Evolutionary conservation across 2,888 invertebrate genomes (phyloP), one percentile per base, ranked within the genome.

Genomic region (Andrena hattorfiana): DNA sequence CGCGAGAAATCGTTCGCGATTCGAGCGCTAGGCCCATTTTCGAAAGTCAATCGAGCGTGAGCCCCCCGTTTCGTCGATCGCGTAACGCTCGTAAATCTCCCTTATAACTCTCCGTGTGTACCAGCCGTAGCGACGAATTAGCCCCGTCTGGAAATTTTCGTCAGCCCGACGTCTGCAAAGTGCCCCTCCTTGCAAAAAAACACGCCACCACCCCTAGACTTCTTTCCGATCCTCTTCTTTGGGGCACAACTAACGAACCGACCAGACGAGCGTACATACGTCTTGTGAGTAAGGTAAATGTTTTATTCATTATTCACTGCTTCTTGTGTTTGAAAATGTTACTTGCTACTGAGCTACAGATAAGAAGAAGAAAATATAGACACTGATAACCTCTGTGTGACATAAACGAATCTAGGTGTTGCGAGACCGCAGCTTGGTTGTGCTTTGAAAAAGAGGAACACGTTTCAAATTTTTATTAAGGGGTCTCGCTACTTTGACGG

Each of bases 11-110:
- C 70, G 81, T 51, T 60, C 66, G 79, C 77, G 83, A 84, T 76
- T 80, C 77, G 77, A 70, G 79, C 81, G 84, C 78, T 80, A 81
- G 88, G 77, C 85, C 85, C 85, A 88, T 88, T 88, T 88, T 88
- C 83, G 87, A 89, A 87, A 89, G 90, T 90, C 92, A 92, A 92
- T 92, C 92, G 92, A 92, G 89, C 89, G 91, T 92, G 85, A 92
- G 89, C 84, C 91, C 87, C 90, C 84, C 76, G 88, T 79, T 90
- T 90, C 91, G 91, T 91, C 90, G 90, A 91, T 91, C 87, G 88
- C 75, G 63, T 76, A 23, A 54, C 83, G 84, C 87, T 88, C 88
- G 83, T 88, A 88, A 88, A 88, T 88, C 89, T 88, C 83, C 84
- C 85, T 84, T 81, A 72, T 75, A 85, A 88, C 77, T 77, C 74